Evolutionary conservation across 2,113 vertebrate species (phyloP), one percentile per base, ranked within the genome.

Genomic region (Gobius niger): DNA sequence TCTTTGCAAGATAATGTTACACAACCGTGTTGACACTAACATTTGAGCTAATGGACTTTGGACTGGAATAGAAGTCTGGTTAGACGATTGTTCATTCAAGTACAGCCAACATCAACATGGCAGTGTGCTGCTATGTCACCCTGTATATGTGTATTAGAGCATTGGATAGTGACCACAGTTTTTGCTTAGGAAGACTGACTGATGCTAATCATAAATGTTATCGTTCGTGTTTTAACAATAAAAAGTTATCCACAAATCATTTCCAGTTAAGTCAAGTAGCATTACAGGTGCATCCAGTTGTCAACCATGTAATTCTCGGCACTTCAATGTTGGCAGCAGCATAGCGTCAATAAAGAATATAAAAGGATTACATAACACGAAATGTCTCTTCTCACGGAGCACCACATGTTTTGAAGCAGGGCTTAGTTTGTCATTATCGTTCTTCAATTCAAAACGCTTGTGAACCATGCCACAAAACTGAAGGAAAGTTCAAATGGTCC

Each of bases 391-490:
- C 40, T 60, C 57, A 60, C 14, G 2, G 40, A 60, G 40, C 40
- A n/a, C 40, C 57, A 60, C 57, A 60, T 60, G 57, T 60, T 34
- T 59, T 13, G 13, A 7, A 40, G 53, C 4, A 9, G 24, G 54
- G 54, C 42, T 60, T 60, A 5, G 57, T 60, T 59, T 14, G 7
- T 44, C 3, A 60, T 60, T 60, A 60, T 60, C 57, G n/a, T 14
- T 9, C 63, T 79, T 75, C 59, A 54, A 80, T 63, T 9, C 13
- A 65, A 49, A 76, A 73, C 15, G 19, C 9, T 15, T 78, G 12
- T 60, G 16, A 18, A 76, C 46, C 47, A 65, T 49, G 64, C 52
- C 4, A 56, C 44, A 70, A 65, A 72, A 68, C 54, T 54, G 42
- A 46, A 44, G 12, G 72, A 69, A 54, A 75, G 57, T 60, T 24